Percentiles rank a stretch among this genome's conserved stretches.
These are phyloP conservation scores for Drosophila ercepeae DNA, from an alignment of 1,140 invertebrate species.

Conservation along the genomic window DNA sequence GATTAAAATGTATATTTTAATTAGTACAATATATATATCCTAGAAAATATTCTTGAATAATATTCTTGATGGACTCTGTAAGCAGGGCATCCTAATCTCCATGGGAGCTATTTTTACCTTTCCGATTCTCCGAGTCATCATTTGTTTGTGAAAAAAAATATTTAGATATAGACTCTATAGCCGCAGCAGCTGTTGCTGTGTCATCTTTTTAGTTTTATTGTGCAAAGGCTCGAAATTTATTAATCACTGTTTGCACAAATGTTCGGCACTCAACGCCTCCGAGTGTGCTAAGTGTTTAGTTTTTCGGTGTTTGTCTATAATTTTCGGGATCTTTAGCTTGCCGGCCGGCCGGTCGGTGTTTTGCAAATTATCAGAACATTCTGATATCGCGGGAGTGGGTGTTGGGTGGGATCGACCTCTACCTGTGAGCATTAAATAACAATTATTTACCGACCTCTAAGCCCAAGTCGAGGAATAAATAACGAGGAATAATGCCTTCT, in stretches of 20 bases:
- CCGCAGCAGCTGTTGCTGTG: constrained; percentile 41
- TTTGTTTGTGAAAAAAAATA: constrained; percentile 11
- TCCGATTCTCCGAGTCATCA: background rate
- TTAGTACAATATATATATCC: background rate
- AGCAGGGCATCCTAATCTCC: too few relatives aligned
- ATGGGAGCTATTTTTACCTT: background rate
- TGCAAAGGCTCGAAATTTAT: constrained; percentile 50
- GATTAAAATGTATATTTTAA: constrained; percentile 1
- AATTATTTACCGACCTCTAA: constrained; percentile 27
- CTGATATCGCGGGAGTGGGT: too few relatives aligned
- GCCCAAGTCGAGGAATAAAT: constrained; percentile 40
- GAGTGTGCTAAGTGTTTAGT: constrained; percentile 46
- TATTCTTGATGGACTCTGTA: too few relatives aligned
- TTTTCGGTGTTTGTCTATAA: too few relatives aligned
- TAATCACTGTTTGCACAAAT: constrained; percentile 65
- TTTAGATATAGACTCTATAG: background rate
- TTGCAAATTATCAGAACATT: constrained; percentile 41
- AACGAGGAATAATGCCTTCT: constrained; percentile 26
- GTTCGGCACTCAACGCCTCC: constrained; percentile 39
- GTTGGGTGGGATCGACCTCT: constrained; percentile 36
- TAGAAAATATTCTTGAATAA: too few relatives aligned
- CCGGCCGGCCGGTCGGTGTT: constrained; percentile 75
- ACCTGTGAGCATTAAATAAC: constrained; percentile 13
- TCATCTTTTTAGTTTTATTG: constrained; percentile 44
- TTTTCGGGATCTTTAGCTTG: too few relatives aligned